phyloP scores from a whole-genome alignment of 2,797 vertebrate genomes.

The Austrolebias charrua region DNA sequence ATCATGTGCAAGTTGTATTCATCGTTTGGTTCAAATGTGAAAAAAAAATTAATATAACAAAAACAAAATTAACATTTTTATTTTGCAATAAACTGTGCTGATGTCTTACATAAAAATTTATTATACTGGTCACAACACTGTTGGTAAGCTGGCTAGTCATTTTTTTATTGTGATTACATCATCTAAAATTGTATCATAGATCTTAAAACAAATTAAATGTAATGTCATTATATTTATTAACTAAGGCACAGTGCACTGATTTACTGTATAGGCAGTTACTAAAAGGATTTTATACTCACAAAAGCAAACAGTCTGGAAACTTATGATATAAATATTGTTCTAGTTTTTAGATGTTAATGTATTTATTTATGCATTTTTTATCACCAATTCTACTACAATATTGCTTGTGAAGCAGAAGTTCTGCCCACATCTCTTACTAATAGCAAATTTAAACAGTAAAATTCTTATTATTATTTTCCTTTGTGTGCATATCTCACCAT shows the following conservation, averaged over 20 bases:
- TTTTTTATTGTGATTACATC: background rate
- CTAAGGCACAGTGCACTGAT: background rate
- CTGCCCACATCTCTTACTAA: too few species aligned
- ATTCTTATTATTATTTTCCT: background rate
- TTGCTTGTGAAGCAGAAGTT: too few species aligned
- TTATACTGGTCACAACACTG: too few species aligned
- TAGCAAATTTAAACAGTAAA: background rate
- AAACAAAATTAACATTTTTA: constrained; percentile 2
- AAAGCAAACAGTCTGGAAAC: too few species aligned
- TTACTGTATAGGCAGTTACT: too few species aligned
- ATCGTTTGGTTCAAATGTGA: constrained; percentile 7
- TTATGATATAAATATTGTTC: too few species aligned
- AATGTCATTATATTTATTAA: background rate
- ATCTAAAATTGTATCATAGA: background rate
- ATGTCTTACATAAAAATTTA: background rate
- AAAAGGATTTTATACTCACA: too few species aligned
- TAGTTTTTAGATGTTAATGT: too few species aligned
- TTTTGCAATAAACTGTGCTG: constrained; percentile 1
- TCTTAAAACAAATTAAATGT: background rate
- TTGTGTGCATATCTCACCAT: constrained; percentile 82
- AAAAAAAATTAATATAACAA: too few species aligned
- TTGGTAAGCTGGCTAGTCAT: too few species aligned
- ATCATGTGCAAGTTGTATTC: constrained; percentile 16
- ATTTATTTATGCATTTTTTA: too few species aligned
- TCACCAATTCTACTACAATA: too few species aligned